These are phyloP conservation scores for Choloepus hoffmanni DNA, from an alignment of 2,113 vertebrate species.

Conservation along the genomic window DNA sequence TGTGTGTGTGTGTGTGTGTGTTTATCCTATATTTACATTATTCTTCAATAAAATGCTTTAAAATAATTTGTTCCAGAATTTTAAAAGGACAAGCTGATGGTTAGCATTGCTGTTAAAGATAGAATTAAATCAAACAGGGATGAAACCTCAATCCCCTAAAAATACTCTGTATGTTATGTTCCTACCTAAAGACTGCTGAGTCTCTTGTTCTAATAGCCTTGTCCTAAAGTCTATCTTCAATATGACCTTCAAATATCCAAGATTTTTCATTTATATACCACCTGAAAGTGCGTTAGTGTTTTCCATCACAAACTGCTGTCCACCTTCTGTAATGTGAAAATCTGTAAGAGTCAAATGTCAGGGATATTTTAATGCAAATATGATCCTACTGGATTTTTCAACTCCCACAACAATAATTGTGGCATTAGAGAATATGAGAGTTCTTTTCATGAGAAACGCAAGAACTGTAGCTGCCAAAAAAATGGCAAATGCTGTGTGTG, in stretches of 20 bases:
- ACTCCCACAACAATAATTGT: no score
- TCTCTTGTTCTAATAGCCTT: neutral
- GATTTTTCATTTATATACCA: fast-evolving
- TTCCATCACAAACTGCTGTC: neutral
- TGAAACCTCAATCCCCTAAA: neutral
- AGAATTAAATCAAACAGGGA: neutral
- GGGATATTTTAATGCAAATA: neutral
- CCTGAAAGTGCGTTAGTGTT: neutral
- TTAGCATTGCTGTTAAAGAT: neutral
- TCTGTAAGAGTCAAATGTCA: neutral
- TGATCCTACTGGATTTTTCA: neutral
- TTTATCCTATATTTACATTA: neutral
- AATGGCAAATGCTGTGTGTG: neutral
- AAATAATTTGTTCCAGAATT: neutral
- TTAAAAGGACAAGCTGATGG: neutral
- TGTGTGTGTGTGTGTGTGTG: neutral
- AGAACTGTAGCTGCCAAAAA: neutral
- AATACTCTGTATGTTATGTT: neutral
- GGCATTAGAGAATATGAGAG: fast-evolving
- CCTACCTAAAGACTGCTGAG: neutral
- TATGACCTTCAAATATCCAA: neutral
- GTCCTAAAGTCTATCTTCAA: neutral
- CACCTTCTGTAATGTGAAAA: neutral
- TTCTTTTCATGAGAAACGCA: neutral
- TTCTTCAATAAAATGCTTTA: neutral